A percentile compares a stretch with the other conserved stretches of the same genome.
phyloP scores from a whole-genome alignment of 2,888 invertebrate species.

The Dendrolimus houi region DNA sequence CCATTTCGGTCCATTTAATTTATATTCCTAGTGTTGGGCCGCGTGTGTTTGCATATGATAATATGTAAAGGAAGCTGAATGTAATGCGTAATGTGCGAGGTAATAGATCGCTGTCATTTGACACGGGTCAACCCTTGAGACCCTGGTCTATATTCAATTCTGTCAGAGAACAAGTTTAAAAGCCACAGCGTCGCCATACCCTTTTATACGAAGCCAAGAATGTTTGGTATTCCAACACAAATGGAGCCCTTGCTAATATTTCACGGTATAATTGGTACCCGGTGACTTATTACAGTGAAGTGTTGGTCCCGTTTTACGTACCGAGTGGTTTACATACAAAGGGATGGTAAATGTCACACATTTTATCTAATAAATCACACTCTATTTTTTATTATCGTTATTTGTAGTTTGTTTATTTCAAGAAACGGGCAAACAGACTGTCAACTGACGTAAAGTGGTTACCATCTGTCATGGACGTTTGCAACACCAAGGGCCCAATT shows the following conservation, averaged over 20 bases:
- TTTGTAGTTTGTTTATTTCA: too few relatives aligned
- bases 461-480: too few relatives aligned
- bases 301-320: background rate
- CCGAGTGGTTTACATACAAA: background rate
- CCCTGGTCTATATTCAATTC: slow-evolving; percentile 19
- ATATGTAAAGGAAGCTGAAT: background rate
- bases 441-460: too few relatives aligned
- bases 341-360: background rate
- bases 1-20: background rate
- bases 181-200: slow-evolving; percentile 5
- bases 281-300: background rate
- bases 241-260: background rate
- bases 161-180: slow-evolving; percentile 9
- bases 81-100: slow-evolving; percentile 8
- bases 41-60: background rate
- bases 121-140: slow-evolving; percentile 30
- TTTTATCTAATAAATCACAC: background rate
- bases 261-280: background rate
- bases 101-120: slow-evolving; percentile 32
- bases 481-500: too few relatives aligned
- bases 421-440: too few relatives aligned
- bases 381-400: background rate
- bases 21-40: background rate
- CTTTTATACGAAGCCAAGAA: background rate
- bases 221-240: background rate